A percentile compares a stretch with the other conserved stretches of the same genome.
phyloP scores from a whole-genome alignment of 1,140 invertebrate species.

The Panagrolaimus sp. region DNA sequence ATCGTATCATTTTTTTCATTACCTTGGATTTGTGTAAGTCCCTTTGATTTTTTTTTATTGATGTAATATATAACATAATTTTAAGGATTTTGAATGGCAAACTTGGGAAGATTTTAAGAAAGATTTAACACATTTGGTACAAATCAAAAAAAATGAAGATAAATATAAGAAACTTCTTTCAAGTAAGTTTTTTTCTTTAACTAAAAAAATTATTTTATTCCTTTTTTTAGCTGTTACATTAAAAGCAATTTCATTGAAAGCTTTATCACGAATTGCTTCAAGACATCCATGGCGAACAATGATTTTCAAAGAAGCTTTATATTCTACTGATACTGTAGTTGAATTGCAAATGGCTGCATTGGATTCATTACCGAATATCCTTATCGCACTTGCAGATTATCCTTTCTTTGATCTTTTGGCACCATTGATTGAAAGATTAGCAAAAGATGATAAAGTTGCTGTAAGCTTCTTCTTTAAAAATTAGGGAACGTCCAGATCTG shows the following conservation, averaged over 20 bases:
- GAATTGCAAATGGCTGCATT: background rate
- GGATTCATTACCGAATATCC: background rate
- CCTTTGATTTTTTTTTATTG: too few relatives aligned
- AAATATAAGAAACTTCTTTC: background rate
- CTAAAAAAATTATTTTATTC: background rate
- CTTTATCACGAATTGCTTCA: background rate
- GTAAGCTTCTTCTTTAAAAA: background rate
- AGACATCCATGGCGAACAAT: background rate
- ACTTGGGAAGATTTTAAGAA: conserved; percentile 6
- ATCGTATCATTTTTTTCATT: background rate
- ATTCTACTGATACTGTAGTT: background rate
- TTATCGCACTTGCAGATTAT: background rate
- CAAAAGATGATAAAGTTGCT: background rate
- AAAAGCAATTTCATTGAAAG: background rate
- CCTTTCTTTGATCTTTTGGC: background rate
- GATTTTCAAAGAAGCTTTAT: background rate
- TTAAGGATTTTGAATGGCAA: background rate
- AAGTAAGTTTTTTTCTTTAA: background rate
- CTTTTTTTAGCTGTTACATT: background rate
- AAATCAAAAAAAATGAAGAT: background rate
- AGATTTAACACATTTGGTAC: background rate
- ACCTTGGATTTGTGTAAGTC: background rate
- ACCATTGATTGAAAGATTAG: background rate
- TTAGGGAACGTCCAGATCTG: too few relatives aligned
- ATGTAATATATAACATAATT: too few relatives aligned